These are phyloP conservation scores for Zophobas morio DNA, from an alignment of 1,140 invertebrate species.

Conservation along the genomic window DNA sequence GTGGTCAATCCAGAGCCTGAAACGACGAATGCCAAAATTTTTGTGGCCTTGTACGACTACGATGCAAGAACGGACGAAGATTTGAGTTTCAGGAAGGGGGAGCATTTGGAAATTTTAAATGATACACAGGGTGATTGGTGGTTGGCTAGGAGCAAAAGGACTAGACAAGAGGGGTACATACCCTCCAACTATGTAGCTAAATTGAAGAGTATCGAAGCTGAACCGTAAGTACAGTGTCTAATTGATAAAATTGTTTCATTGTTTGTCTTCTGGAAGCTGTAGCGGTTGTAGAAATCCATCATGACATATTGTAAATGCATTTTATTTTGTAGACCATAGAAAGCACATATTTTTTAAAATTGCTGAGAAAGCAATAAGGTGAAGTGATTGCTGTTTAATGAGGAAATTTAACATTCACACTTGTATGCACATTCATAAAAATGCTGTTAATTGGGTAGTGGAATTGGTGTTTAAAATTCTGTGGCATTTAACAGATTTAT, in stretches of 20 bases:
- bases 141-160: constrained; percentile 95
- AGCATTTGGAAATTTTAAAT: constrained; percentile 98
- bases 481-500: background rate
- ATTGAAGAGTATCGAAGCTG: constrained; percentile 98
- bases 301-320: background rate
- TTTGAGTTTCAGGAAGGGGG: constrained; percentile 97
- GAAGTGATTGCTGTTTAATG: constrained; percentile 6
- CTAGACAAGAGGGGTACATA: constrained; percentile 97
- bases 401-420: constrained; percentile 14
- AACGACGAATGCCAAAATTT: constrained; percentile 85
- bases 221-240: constrained; percentile 86
- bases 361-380: constrained; percentile 10
- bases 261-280: background rate
- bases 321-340: constrained; percentile 18
- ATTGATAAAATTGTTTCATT: no score
- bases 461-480: background rate
- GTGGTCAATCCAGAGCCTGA: constrained; percentile 76
- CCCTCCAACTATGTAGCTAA: constrained; percentile 99
- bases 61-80: constrained; percentile 99
- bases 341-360: constrained; percentile 5
- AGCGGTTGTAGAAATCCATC: background rate
- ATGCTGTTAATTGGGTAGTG: background rate
- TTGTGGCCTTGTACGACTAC: constrained; percentile 98
- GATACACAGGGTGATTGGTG: constrained; percentile 99
- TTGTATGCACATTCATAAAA: constrained; percentile 8